Evolutionary conservation across 2,113 vertebrate genomes (phyloP).

Genomic region (Catharus fuscescens): DNA sequence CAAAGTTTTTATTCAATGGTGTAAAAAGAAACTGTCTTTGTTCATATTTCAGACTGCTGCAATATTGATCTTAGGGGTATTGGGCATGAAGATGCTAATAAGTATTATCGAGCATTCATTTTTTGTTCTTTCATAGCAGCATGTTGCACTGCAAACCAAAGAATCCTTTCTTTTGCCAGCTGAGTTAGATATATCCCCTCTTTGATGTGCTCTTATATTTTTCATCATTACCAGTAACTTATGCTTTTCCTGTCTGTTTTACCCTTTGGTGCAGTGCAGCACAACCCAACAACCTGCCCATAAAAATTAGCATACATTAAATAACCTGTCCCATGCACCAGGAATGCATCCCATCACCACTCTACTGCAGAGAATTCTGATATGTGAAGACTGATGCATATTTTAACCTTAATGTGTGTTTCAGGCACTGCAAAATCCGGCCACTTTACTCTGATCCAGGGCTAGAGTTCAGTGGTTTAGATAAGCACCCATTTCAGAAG

Average conservation of each 20-base stretch:
- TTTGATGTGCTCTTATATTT: neutral
- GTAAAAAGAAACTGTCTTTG: neutral
- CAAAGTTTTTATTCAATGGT: neutral
- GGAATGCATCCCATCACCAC: neutral
- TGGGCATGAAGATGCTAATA: neutral
- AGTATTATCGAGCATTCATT: neutral
- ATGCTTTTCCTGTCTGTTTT: neutral
- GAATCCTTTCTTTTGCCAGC: neutral
- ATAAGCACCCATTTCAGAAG: neutral
- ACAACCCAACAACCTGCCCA: neutral
- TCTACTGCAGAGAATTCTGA: neutral
- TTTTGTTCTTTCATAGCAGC: neutral
- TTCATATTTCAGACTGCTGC: neutral
- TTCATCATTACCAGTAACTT: neutral
- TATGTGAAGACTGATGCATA: neutral
- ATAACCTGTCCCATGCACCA: neutral
- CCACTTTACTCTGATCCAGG: neutral
- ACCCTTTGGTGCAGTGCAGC: rapidly evolving
- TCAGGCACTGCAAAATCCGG: neutral
- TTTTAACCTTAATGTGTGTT: neutral
- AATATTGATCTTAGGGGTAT: neutral
- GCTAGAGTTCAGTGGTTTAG: neutral
- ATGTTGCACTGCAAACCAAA: neutral
- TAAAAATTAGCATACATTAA: neutral
- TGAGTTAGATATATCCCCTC: neutral